Evolutionary conservation across 2,888 invertebrate species (phyloP).

Genomic region (Drosophila vallismaia): DNA sequence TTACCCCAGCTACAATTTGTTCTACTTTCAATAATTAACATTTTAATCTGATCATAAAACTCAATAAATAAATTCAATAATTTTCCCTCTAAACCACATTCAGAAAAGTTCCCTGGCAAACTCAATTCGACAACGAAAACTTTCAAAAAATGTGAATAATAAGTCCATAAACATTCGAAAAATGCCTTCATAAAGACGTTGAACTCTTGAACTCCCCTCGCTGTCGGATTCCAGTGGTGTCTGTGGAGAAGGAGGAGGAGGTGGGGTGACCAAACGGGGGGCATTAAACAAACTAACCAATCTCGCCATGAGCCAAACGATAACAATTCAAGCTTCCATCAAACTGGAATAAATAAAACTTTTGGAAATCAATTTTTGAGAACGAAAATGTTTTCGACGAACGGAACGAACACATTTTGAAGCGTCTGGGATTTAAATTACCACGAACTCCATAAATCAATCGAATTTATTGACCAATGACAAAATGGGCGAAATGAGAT

Average conservation of each 20-base stretch:
- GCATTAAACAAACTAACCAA: constrained; percentile 13
- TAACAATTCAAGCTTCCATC: constrained; percentile 53
- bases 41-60: background rate
- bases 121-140: constrained; percentile 22
- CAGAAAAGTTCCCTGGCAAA: constrained; percentile 1
- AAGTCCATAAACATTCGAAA: constrained; percentile 55
- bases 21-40: background rate
- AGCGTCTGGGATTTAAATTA: constrained; percentile 58
- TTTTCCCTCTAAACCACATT: background rate
- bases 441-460: constrained; percentile 74
- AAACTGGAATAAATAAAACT: constrained; percentile 63
- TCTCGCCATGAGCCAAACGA: constrained; percentile 42
- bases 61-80: constrained; percentile 2
- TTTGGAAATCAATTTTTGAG: constrained; percentile 65
- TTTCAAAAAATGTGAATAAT: constrained; percentile 25
- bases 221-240: constrained; percentile 6
- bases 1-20: too few species aligned
- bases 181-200: constrained; percentile 60
- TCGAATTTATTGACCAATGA: constrained; percentile 81
- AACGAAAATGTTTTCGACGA: constrained; percentile 7
- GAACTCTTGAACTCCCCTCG: constrained; percentile 66
- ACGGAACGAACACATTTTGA: constrained; percentile 19
- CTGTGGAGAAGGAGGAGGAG: constrained; percentile 1
- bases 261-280: constrained; percentile 1
- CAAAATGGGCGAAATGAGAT: constrained; percentile 46